Base-by-base conservation (phyloP, 2,113 vertebrate species). In the Thamnaconus septentrionalis region DNA sequence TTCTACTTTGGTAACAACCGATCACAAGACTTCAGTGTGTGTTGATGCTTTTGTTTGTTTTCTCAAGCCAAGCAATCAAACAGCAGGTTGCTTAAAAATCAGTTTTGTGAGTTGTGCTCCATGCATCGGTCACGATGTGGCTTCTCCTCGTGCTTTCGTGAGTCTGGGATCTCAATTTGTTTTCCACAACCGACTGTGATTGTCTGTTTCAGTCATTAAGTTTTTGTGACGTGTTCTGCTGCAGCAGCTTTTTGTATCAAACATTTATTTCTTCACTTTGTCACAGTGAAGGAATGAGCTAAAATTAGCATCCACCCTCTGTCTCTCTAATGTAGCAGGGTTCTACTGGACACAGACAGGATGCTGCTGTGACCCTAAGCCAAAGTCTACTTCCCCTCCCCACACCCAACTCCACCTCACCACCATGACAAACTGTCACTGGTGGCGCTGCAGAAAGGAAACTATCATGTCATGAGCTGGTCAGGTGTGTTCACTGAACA, bases 1-100 rank as follows among this genome's bases (percentile, higher is more conserved):
- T 99, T 99, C 90, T 99, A 99, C 87, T 98, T 99, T 0, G 97
- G 97, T 99, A 86, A 95, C 88, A 4, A 59, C 47, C 59, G 60
- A 52, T 67, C 44, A 31, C 43, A 41, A 54, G 49, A 39, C 46
- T 76, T 43, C 55, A 59, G 60, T 31, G 18, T 31, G 6, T n/a
- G 41, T 45, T 18, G 68, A 31, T 50, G 4, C 58, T 61, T 65
- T 3, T 8, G 5, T 7, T 50, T 61, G 62, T 39, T n/a, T 31
- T 31, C 18, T 31, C 18, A 31, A 31, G 18, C 18, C 18, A 31
- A 31, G 18, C 1, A 31, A 31, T 31, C 18, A 31, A 31, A 31
- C 18, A 31, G 18, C 18, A 31, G 18, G 18, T 31, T 31, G 18
- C 18, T 31, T 31, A 45, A 45, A 45, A 1, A 7, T 45, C 1